Conservation (phyloP, 1,140 invertebrate species). For the Eriosoma lanigerum region DNA sequence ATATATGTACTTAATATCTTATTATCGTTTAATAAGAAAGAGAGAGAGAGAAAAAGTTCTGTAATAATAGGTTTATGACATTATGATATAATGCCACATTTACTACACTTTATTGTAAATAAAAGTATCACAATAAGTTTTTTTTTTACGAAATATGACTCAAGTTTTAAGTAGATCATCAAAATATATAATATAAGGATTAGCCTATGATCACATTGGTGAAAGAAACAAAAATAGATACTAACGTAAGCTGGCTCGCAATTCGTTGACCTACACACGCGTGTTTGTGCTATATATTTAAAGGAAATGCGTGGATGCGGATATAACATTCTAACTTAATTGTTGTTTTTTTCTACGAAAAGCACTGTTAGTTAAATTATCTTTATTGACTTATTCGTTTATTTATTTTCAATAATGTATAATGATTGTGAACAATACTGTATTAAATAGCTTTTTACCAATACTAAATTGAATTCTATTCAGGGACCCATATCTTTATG, state of each 20-base stretch:
- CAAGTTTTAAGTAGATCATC: background rate
- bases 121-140: no score
- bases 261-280: slow-evolving; percentile 34
- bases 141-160: background rate
- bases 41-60: no score
- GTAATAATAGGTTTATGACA: no score
- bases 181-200: background rate
- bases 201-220: background rate
- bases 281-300: background rate
- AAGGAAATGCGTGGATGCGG: background rate
- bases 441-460: no score
- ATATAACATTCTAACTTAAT: background rate
- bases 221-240: slow-evolving; percentile 35
- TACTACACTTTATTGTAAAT: no score
- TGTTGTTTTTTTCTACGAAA: slow-evolving; percentile 8
- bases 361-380: background rate
- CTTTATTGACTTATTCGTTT: background rate
- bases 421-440: no score
- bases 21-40: no score
- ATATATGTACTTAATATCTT: no score
- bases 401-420: background rate
- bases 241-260: slow-evolving; percentile 13
- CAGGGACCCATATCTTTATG: no score
- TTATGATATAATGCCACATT: no score
- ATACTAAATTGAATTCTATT: no score